Evolutionary conservation across 2,797 vertebrate genomes (phyloP).

Genomic region (Chaetodon trifasciatus): DNA sequence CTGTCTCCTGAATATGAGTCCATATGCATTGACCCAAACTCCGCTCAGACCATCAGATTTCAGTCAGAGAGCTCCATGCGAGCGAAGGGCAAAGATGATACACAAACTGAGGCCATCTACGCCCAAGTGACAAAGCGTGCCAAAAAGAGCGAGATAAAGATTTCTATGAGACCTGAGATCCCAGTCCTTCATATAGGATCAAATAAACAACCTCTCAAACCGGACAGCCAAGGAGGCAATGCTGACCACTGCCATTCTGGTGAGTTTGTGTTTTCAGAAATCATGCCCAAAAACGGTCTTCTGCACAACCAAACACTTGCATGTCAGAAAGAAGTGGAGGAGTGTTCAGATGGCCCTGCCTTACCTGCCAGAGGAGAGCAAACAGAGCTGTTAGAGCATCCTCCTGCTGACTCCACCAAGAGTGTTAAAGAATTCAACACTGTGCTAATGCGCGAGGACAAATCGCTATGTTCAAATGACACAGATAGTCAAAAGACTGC

Average conservation of each 20-base stretch:
- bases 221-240: slow-evolving; percentile 57
- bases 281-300: slow-evolving; percentile 84
- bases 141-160: slow-evolving; percentile 87
- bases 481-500: slow-evolving; percentile 33
- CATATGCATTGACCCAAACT: slow-evolving; percentile 85
- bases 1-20: slow-evolving; percentile 88
- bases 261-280: slow-evolving; percentile 83
- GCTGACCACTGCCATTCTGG: slow-evolving; percentile 72
- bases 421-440: slow-evolving; percentile 53
- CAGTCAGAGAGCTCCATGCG: slow-evolving; percentile 81
- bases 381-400: slow-evolving; percentile 48
- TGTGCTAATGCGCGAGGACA: slow-evolving; percentile 57
- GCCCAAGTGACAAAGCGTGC: slow-evolving; percentile 89
- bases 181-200: slow-evolving; percentile 86
- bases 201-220: slow-evolving; percentile 69
- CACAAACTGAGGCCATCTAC: slow-evolving; percentile 87
- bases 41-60: slow-evolving; percentile 85
- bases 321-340: slow-evolving; percentile 75
- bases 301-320: slow-evolving; percentile 77
- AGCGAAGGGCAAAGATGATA: slow-evolving; percentile 77
- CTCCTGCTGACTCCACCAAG: slow-evolving; percentile 50
- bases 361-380: slow-evolving; percentile 80
- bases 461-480: slow-evolving; percentile 52
- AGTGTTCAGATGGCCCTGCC: slow-evolving; percentile 75
- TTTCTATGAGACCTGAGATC: slow-evolving; percentile 86